Base-by-base conservation (phyloP, 2,113 vertebrate species). In the Heptranchias perlo region DNA sequence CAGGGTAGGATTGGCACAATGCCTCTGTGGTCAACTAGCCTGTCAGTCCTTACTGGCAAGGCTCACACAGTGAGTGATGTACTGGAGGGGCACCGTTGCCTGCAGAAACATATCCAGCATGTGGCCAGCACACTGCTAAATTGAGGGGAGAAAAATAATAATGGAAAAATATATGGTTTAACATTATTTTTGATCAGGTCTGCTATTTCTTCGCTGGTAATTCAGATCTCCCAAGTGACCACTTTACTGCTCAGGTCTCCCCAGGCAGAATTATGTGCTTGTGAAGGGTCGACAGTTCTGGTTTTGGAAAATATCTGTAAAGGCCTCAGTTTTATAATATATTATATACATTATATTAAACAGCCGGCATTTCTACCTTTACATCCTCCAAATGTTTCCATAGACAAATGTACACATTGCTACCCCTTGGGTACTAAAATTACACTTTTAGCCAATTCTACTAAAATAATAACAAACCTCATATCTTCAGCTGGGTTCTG, bases 121-220 rank as follows among this genome's bases (percentile, higher is more conserved):
- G 3, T 39, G 16, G 73, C 73, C 35, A 78, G 73, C 35, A n/a
- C 73, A 39, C 13, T n/a, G 73, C 0, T 1, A n/a, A 78, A 78
- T 39, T 35, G n/a, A 78, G 35, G 73, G n/a, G 11, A 78, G n/a
- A 14, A 78, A 78, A n/a, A 39, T 78, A 39, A 78, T 39, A 11
- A 78, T 78, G 73, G 73, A 78, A 78, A 78, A 78, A 78, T 78
- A 78, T 78, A 78, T 31, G 73, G 73, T 78, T n/a, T 39, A 78
- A 78, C 73, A n/a, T 78, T 39, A 78, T 78, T 78, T 78, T 78
- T 78, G 73, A 78, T 73, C 69, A n/a, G 69, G 35, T 13, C 11
- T n/a, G 67, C 4, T 35, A 73, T 78, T 78, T 35, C 73, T 78
- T 78, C n/a, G 35, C 14, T 78, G 73, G 11, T 78, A 78, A 78